phyloP scores from a whole-genome alignment of 2,888 invertebrate genomes.

The Hyppa rectilinea region DNA sequence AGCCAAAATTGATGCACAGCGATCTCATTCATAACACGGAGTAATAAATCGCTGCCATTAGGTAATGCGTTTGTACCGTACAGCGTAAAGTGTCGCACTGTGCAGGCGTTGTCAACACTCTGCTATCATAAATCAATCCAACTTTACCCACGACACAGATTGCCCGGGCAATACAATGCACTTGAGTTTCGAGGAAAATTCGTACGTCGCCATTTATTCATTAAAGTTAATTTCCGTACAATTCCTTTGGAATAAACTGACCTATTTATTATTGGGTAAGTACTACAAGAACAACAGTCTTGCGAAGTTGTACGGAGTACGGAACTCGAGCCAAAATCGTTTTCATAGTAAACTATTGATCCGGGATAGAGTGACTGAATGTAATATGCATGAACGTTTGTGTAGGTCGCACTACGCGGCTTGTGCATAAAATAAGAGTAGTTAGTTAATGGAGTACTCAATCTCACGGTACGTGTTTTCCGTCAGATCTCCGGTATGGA shows the following conservation, averaged over 20 bases:
- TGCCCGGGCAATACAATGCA: slow-evolving; percentile 29
- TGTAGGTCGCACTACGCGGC: slow-evolving; percentile 28
- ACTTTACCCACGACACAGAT: slow-evolving; percentile 47
- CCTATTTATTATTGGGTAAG: slow-evolving; percentile 36
- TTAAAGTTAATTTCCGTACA: slow-evolving; percentile 27
- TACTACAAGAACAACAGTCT: slow-evolving; percentile 30
- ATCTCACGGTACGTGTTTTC: not conserved
- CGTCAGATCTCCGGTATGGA: not conserved
- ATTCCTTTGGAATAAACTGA: slow-evolving; percentile 44
- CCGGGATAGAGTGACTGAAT: slow-evolving; percentile 35
- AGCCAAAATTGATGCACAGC: slow-evolving; percentile 44
- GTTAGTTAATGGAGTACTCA: slow-evolving; percentile 12
- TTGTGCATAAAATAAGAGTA: slow-evolving; percentile 8
- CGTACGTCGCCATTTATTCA: slow-evolving; percentile 19
- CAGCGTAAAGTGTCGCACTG: slow-evolving; percentile 39
- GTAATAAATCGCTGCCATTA: slow-evolving; percentile 59
- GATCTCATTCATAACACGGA: slow-evolving; percentile 41
- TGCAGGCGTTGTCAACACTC: slow-evolving; percentile 51
- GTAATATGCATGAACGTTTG: slow-evolving; percentile 51
- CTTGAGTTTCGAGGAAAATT: slow-evolving; percentile 26
- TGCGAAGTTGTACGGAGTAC: slow-evolving; percentile 17
- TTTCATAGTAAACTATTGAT: slow-evolving; percentile 53
- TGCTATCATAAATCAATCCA: slow-evolving; percentile 59
- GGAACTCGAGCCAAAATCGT: slow-evolving; percentile 45
- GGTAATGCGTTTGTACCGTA: slow-evolving; percentile 41